These are phyloP conservation scores for Pyrgus malvae DNA, from an alignment of 2,888 invertebrate genomes.

Conservation along the genomic window DNA sequence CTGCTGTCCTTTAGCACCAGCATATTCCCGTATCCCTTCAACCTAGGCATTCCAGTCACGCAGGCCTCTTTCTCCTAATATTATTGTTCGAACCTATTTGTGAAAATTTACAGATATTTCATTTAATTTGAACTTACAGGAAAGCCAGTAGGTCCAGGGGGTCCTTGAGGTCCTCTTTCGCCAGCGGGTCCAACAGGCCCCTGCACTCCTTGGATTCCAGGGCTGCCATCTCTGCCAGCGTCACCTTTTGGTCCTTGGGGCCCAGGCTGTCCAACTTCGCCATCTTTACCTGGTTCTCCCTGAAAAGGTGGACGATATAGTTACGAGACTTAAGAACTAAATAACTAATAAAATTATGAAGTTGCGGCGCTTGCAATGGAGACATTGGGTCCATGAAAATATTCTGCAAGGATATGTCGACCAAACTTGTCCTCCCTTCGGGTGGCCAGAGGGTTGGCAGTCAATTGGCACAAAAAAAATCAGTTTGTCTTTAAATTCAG, in stretches of 20 bases:
- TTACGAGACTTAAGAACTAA: too few species aligned
- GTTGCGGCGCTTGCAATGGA: too few species aligned
- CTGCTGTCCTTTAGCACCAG: conserved; percentile 88
- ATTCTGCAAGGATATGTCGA: too few species aligned
- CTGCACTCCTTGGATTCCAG: conserved; percentile 88
- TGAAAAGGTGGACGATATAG: conserved; percentile 46
- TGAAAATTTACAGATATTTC: too few species aligned
- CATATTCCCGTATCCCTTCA: conserved; percentile 88
- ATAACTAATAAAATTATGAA: too few species aligned
- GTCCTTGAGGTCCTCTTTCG: conserved; percentile 88
- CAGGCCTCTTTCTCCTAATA: too few species aligned
- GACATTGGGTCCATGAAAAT: too few species aligned
- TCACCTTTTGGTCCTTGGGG: conserved; percentile 89
- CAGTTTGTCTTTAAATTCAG: too few species aligned
- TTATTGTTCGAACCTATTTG: too few species aligned
- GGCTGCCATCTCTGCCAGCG: conserved; percentile 88
- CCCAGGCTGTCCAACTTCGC: conserved; percentile 88
- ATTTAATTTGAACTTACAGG: conserved; percentile 83
- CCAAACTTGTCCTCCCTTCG: too few species aligned
- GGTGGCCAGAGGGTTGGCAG: too few species aligned
- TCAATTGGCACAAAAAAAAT: too few species aligned
- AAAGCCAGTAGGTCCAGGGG: conserved; percentile 90
- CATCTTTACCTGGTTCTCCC: conserved; percentile 92
- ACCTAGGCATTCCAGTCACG: conserved; percentile 85
- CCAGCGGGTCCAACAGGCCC: conserved; percentile 88